These are phyloP conservation scores for Hippoglossus hippoglossus DNA, from an alignment of 2,797 vertebrate species.

Conservation along the genomic window DNA sequence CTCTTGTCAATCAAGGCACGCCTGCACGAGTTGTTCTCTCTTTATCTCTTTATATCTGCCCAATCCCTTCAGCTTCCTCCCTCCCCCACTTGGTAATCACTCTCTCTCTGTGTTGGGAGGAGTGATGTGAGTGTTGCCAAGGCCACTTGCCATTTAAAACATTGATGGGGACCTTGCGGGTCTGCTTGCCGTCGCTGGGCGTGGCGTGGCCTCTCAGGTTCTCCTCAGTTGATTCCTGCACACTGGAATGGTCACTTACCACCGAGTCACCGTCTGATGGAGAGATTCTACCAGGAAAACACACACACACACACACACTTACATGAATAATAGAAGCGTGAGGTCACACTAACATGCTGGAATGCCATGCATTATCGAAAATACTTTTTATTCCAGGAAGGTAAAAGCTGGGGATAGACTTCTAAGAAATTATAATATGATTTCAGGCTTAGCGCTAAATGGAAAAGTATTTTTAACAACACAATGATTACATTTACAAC, in stretches of 20 bases:
- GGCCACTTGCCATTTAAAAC: constrained; percentile 86
- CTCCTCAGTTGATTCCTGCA: constrained; percentile 89
- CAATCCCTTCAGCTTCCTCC: constrained; percentile 10
- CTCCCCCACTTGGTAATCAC: constrained; percentile 9
- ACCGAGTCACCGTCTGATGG: constrained; percentile 95
- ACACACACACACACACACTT: constrained; percentile 28
- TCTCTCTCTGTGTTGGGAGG: constrained; percentile 37
- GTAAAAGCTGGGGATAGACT: constrained; percentile 22
- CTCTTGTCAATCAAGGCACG: constrained; percentile 44
- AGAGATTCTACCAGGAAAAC: constrained; percentile 85
- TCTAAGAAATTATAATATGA: constrained; percentile 16
- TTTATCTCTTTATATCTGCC: constrained; percentile 40
- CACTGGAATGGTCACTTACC: constrained; percentile 92
- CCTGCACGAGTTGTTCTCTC: constrained; percentile 25
- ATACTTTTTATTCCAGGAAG: constrained; percentile 8
- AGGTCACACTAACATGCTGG: constrained; percentile 28
- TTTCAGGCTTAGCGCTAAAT: background rate
- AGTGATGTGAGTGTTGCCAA: constrained; percentile 55
- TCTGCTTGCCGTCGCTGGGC: constrained; percentile 85
- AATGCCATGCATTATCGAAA: constrained; percentile 56
- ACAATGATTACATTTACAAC: no score
- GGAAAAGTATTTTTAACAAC: background rate
- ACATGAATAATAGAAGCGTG: constrained; percentile 62
- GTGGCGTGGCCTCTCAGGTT: constrained; percentile 79
- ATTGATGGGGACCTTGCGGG: constrained; percentile 83